These are phyloP conservation scores for Timandra comae DNA, from an alignment of 2,888 invertebrate genomes.

Conservation along the genomic window DNA sequence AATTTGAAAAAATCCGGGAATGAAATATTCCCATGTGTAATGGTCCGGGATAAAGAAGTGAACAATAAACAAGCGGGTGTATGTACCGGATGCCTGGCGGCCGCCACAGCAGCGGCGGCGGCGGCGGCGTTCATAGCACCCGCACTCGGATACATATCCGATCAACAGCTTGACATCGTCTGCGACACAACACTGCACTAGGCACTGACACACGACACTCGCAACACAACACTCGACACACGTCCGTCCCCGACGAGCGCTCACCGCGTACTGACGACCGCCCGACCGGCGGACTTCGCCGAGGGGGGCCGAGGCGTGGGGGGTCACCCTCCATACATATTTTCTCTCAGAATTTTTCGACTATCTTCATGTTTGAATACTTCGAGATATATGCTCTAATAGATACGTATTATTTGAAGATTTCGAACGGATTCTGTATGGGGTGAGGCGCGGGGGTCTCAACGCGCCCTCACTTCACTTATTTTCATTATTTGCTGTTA, in stretches of 20 bases:
- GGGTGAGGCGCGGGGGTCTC: constrained; percentile 44
- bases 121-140: constrained; percentile 90
- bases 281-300: too few relatives aligned
- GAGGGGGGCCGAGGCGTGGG: constrained; percentile 32
- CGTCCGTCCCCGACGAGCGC: constrained; percentile 40
- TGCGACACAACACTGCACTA: constrained; percentile 60
- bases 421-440: constrained; percentile 54
- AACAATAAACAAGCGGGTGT: not conserved
- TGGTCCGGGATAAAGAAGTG: constrained; percentile 1
- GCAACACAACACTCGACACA: constrained; percentile 28
- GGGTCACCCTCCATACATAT: constrained; percentile 60
- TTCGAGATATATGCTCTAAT: constrained; percentile 73
- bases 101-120: constrained; percentile 89
- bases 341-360: constrained; percentile 75
- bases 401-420: constrained; percentile 71
- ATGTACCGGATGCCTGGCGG: constrained; percentile 88
- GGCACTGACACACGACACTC: constrained; percentile 59
- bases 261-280: constrained; percentile 59
- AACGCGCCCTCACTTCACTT: constrained; percentile 35
- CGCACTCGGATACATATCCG: constrained; percentile 89
- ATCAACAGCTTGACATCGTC: constrained; percentile 72
- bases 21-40: too few relatives aligned
- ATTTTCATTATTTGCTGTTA: constrained; percentile 44
- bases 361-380: constrained; percentile 75
- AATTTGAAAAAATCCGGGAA: too few relatives aligned